phyloP scores from a whole-genome alignment of 2,797 vertebrate genomes.

The Anableps anableps region DNA sequence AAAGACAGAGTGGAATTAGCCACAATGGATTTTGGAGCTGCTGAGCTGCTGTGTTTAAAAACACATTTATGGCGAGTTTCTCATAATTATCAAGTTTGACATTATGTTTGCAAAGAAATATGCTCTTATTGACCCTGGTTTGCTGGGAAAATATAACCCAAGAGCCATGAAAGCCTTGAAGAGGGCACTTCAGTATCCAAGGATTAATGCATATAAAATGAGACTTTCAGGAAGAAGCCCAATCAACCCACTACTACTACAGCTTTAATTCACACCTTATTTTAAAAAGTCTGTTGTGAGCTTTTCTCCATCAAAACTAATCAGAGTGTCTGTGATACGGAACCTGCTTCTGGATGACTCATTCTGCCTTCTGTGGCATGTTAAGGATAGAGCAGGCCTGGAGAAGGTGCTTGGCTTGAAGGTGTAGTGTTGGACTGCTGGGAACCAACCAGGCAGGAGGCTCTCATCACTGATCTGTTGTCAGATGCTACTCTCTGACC shows the following conservation, averaged over 20 bases:
- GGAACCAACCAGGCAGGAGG: constrained; percentile 60
- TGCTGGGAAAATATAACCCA: constrained; percentile 1
- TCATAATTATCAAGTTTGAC: constrained; percentile 11
- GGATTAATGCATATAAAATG: constrained; percentile 5
- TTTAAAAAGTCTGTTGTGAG: constrained; percentile 57
- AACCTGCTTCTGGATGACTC: constrained; percentile 46
- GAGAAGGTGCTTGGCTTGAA: constrained; percentile 78
- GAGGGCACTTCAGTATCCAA: neutral
- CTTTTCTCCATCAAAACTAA: constrained; percentile 49
- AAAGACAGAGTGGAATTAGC: constrained; percentile 86
- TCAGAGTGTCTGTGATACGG: constrained; percentile 50
- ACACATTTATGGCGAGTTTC: constrained; percentile 31
- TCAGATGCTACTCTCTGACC: constrained; percentile 68
- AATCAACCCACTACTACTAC: neutral
- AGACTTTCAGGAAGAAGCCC: neutral
- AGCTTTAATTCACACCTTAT: constrained; percentile 54
- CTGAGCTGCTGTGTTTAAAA: constrained; percentile 36
- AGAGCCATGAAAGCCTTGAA: neutral
- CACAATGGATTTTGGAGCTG: constrained; percentile 49
- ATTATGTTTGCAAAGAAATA: constrained; percentile 16
- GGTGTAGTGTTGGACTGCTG: constrained; percentile 59
- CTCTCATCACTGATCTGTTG: constrained; percentile 73
- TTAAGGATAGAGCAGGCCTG: constrained; percentile 70
- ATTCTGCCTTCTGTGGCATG: constrained; percentile 53
- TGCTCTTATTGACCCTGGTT: constrained; percentile 6